Percentiles rank a stretch among this genome's conserved stretches.
These are phyloP conservation scores for Chironomus tentans DNA, from an alignment of 2,888 invertebrate species.

Conservation along the genomic window DNA sequence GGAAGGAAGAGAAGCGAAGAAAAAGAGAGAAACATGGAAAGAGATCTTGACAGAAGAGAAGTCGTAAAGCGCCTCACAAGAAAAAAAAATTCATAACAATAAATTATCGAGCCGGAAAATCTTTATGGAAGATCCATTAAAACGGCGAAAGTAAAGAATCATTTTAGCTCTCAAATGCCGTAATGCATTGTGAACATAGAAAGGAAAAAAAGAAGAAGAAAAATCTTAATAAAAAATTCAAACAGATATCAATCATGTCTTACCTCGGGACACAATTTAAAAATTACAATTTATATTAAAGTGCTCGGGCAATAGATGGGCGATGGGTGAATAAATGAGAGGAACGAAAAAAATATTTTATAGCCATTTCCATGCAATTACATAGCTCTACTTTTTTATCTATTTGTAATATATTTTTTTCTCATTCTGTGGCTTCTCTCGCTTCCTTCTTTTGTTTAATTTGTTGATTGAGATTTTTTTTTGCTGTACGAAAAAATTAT, in stretches of 20 bases:
- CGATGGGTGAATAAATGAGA: not conserved
- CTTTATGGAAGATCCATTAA: slow-evolving; percentile 21
- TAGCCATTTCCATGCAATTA: slow-evolving; percentile 9
- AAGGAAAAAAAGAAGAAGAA: not conserved
- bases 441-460: slow-evolving; percentile 7
- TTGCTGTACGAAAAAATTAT: too few species aligned
- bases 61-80: slow-evolving; percentile 6
- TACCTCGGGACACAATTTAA: slow-evolving; percentile 25
- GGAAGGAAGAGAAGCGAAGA: too few species aligned
- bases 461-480: slow-evolving; percentile 10
- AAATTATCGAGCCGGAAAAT: slow-evolving; percentile 23
- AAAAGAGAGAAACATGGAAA: not conserved
- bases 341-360: not conserved
- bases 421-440: not conserved
- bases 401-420: slow-evolving; percentile 11
- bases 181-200: not conserved
- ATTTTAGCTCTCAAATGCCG: not conserved
- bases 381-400: slow-evolving; percentile 2
- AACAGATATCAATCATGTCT: slow-evolving; percentile 25
- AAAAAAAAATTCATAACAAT: slow-evolving; percentile 10
- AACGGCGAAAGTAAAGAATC: not conserved
- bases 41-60: not conserved
- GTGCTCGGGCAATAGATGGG: not conserved
- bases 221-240: slow-evolving; percentile 25
- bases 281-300: slow-evolving; percentile 21